Base-by-base conservation (phyloP, 1,140 invertebrate genomes). In the Solenopsis fugax region DNA sequence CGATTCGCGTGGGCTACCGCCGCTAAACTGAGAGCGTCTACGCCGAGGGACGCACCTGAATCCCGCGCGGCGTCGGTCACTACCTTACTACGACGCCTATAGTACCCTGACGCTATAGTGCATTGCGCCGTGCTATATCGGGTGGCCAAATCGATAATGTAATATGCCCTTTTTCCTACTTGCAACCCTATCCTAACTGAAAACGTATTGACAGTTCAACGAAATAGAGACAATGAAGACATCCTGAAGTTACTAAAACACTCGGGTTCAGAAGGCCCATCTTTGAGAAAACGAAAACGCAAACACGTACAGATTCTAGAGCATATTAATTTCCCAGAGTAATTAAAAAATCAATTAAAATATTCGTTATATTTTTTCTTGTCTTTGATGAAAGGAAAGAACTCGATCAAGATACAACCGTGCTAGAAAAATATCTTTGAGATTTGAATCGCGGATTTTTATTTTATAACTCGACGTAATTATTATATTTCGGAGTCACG, bases 1-100 rank as follows among this genome's bases (percentile, higher is more conserved):
- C 73, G 87, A 91, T 92, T 92, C 92, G 92, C 91, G 91, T 93
- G 92, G 91, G 90, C 89, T 88, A 91, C 85, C 87, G 88, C 91
- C 67, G 90, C 75, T 91, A 82, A 91, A 93, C 92, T 93, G 90
- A 93, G 62, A 86, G 84, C 82, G 87, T 85, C 65, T 71, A 75
- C 54, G 76, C 50, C 80, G 75, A 87, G 65, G 71, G 89, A 81
- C 89, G 87, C 85, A 90, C 87, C 90, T 90, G 89, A 91, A 88
- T 85, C 88, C 87, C 85, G 80, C 80, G 69, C 77, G 81, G 89
- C 85, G 85, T 90, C 87, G 90, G 89, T 91, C 89, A 87, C 87
- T 91, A 90, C 89, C 84, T 90, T 80, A 81, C 89, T 86, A 86
- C 82, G 72, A 78, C 52, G 60, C 56, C 88, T 91, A 88, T 78